Base-by-base conservation (phyloP, 2,113 vertebrate genomes). In the Carassius carassius region DNA sequence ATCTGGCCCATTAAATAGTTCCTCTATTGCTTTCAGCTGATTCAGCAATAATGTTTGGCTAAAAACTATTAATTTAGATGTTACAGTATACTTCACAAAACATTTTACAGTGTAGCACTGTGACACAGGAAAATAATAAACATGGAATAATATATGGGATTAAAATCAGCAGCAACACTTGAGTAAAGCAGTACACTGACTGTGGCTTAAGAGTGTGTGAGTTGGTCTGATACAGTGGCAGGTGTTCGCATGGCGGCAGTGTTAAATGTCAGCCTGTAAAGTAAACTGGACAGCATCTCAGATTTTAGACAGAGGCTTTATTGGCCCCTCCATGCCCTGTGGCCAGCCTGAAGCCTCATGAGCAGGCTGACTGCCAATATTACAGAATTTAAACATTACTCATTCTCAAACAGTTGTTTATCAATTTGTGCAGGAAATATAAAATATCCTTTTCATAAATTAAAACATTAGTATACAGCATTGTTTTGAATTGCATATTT, bases 231-330 rank as follows among this genome's bases (percentile, higher is more conserved):
- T 92, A 93, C 93, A 93, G 92, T 92, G 90, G 92, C 91, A 93
- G 93, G 92, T 92, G 91, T 94, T 94, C 92, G 94, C 93, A 93
- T 92, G 93, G 92, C 91, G 91, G 92, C 92, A 89, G 88, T 90
- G 91, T 92, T 94, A 94, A 94, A 95, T 95, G 94, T 95, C 93
- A 95, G 90, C 88, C 91, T 92, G 87, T 94, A 93, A 93, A 92
- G 93, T 92, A 92, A 91, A 93, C 93, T 94, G 94, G 93, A 91
- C 91, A 92, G 90, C 91, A 91, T 92, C 92, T 92, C 92, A 91
- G 86, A 91, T 89, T 91, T 90, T 93, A 92, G 92, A 92, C 90
- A 90, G 89, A 21, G 58, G 89, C 92, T 92, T 91, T 86, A 91
- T 91, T 95, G 94, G 93, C 92, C 92, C 92, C 89, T 91, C 91